Percentiles rank a stretch among this genome's conserved stretches.
phyloP scores from a whole-genome alignment of 2,888 invertebrate genomes.

The Leucozona laternaria region DNA sequence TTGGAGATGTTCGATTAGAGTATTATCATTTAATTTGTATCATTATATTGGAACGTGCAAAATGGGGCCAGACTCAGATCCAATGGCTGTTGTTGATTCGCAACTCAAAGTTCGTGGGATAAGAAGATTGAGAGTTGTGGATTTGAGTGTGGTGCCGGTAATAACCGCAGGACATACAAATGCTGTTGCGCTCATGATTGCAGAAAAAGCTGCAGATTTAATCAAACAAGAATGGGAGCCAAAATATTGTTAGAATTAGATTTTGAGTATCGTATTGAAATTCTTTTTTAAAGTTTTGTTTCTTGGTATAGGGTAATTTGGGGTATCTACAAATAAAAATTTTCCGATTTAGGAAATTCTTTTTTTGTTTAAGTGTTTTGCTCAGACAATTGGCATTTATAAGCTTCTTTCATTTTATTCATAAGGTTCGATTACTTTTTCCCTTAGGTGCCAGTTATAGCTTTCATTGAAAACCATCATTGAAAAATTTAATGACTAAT shows the following conservation, averaged over 20 bases:
- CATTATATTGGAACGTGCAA: conserved; percentile 89
- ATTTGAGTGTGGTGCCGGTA: conserved; percentile 88
- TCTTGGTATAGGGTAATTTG: no score
- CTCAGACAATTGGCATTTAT: no score
- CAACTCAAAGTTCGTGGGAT: conserved; percentile 87
- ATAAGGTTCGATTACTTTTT: no score
- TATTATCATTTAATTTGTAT: conserved; percentile 87
- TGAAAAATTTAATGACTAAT: no score
- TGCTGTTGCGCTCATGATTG: conserved; percentile 89
- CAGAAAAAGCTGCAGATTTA: conserved; percentile 85
- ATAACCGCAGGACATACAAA: conserved; percentile 88
- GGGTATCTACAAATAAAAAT: no score
- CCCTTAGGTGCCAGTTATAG: no score
- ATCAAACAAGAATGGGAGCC: conserved; percentile 8
- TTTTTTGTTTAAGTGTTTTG: no score
- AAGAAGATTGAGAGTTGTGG: conserved; percentile 86
- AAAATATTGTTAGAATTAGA: background rate
- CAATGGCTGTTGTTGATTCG: conserved; percentile 87
- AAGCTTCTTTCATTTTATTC: no score
- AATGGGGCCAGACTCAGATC: conserved; percentile 88
- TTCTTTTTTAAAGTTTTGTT: no score
- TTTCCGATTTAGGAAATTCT: no score
- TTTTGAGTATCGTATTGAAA: no score
- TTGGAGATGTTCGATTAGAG: conserved; percentile 82
- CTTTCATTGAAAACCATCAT: no score